Conservation (phyloP, 2,113 vertebrate species). For the Aptenodytes forsteri region DNA sequence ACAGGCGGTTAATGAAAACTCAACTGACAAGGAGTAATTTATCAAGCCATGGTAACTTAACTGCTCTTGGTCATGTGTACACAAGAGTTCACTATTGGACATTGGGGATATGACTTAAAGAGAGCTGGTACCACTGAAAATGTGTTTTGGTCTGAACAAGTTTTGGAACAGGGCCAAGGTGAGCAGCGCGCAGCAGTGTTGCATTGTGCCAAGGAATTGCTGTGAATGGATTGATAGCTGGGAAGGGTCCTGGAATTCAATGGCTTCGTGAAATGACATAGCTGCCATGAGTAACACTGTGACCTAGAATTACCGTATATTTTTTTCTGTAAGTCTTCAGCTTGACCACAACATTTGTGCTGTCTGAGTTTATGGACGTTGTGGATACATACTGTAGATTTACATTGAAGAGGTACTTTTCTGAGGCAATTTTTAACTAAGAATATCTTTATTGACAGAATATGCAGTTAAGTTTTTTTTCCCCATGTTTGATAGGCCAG, state of each 20-base stretch:
- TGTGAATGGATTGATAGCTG: background rate
- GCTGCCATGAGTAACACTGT: background rate
- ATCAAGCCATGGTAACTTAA: background rate
- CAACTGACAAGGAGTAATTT: background rate
- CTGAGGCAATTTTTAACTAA: background rate
- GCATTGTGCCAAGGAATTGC: background rate
- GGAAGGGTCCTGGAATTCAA: background rate
- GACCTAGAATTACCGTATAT: background rate
- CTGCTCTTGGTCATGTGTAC: background rate
- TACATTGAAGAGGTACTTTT: background rate
- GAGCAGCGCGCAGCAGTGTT: accelerated
- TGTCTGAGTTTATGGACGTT: background rate
- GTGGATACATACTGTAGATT: background rate
- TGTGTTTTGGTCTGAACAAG: background rate
- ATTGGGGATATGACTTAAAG: background rate
- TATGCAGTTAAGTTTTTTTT: background rate
- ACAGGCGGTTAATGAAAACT: background rate
- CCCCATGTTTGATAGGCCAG: background rate
- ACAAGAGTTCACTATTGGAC: background rate
- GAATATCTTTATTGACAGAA: background rate
- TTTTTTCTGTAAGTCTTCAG: background rate
- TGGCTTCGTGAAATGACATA: background rate
- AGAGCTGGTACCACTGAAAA: background rate
- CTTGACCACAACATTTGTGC: background rate
- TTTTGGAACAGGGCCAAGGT: background rate